phyloP scores from a whole-genome alignment of 2,797 vertebrate genomes.

The Anguilla anguilla region DNA sequence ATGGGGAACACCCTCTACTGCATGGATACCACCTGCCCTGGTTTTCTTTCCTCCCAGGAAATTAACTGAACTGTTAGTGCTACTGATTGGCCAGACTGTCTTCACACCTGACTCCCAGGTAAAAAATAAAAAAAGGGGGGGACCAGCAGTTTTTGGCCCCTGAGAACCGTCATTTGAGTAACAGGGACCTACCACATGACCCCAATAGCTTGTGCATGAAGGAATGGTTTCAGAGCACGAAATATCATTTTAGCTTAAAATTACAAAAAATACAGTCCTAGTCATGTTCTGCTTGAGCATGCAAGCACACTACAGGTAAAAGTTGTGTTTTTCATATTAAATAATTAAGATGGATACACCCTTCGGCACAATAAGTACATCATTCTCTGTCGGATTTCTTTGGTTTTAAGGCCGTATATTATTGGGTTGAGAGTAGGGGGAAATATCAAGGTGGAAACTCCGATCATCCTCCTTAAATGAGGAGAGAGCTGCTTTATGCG shows the following conservation, averaged over 20 bases:
- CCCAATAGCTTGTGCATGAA: too few species aligned
- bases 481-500: conserved; percentile 56
- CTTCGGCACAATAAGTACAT: neutral
- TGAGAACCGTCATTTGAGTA: too few species aligned
- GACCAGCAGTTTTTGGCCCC: too few species aligned
- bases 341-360: neutral
- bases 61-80: too few species aligned
- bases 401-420: conserved; percentile 61
- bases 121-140: too few species aligned
- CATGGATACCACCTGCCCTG: too few species aligned
- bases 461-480: conserved; percentile 54
- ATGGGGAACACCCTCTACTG: too few species aligned
- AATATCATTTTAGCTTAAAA: neutral
- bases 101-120: too few species aligned
- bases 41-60: too few species aligned
- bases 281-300: neutral
- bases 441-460: conserved; percentile 40
- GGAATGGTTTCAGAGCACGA: too few species aligned
- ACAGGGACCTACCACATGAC: too few species aligned
- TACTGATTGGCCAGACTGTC: too few species aligned
- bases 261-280: neutral
- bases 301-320: neutral
- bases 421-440: conserved; percentile 57
- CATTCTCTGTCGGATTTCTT: conserved; percentile 52
- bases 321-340: neutral